Base-by-base conservation (phyloP, 2,888 invertebrate genomes). In the Caradrina clavipalpis region DNA sequence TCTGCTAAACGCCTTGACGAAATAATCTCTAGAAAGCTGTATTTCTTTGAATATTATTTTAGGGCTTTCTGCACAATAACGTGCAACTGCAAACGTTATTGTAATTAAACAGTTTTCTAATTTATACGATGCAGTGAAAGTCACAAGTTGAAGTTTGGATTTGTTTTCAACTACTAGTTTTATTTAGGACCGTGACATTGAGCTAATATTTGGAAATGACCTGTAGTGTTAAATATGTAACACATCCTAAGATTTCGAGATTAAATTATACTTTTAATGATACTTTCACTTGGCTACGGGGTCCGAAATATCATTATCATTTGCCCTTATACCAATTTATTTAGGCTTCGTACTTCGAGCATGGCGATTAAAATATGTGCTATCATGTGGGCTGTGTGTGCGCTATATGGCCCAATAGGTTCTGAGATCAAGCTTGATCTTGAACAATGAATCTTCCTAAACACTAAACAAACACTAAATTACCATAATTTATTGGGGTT, bases 1-100 rank as follows among this genome's bases (percentile, higher is more conserved):
- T 88, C 92, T 90, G 86, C 87, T 93, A 92, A 93, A 91, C 89
- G 90, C 90, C 88, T 92, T 93, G 92, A 93, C 88, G 91, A 93
- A 91, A 90, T 91, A 87, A 90, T 88, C 88, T 81, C 85, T 83
- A 85, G 81, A 84, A 88, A 87, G 84, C 88, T 81, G 82, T 78
- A 80, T 83, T 90, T 89, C 92, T 88, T 83, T 85, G 91, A 91
- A 90, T 85, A 87, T 82, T 92, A 92, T 91, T 92, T 90, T 82
- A 71, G 82, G 76, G 62, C 54, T 64, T 59, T 73, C 63, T 65
- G 42, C 26, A 56, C 50, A 70, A 61, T 67, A 57, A 62, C 15
- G 60, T 58, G 39, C 53, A 58, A 47, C 10, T 64, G 51, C 15
- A n/a, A 5, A 22, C 11, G n/a, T 26, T 54, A 50, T 65, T 77